These are phyloP conservation scores for Cerastoderma edule DNA, from an alignment of 2,888 invertebrate genomes.

Conservation along the genomic window DNA sequence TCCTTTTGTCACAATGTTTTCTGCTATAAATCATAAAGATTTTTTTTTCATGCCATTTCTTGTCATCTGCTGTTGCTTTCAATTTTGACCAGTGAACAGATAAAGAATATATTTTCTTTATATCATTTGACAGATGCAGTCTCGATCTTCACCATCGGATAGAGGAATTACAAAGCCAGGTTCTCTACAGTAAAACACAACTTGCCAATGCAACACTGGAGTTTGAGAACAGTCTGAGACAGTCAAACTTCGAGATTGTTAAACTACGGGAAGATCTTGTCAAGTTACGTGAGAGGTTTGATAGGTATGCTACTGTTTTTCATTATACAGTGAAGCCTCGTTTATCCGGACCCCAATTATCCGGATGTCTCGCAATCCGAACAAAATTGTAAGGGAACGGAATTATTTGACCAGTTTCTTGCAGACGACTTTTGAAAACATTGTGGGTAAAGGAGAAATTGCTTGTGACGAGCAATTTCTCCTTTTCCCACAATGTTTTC, in stretches of 20 bases:
- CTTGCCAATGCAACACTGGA: constrained; percentile 94
- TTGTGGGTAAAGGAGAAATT: background rate
- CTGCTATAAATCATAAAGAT: too few species aligned
- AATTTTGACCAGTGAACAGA: background rate
- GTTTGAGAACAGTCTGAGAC: constrained; percentile 87
- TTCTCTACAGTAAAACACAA: constrained; percentile 92
- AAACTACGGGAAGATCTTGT: constrained; percentile 91
- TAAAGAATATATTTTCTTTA: background rate
- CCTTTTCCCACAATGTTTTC: background rate
- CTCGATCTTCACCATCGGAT: constrained; percentile 93
- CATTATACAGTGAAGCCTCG: background rate
- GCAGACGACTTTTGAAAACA: too few species aligned
- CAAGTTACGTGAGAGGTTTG: constrained; percentile 97
- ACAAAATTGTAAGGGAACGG: too few species aligned
- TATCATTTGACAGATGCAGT: constrained; percentile 61
- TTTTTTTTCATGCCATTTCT: background rate
- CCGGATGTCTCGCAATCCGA: too few species aligned
- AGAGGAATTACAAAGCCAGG: constrained; percentile 92
- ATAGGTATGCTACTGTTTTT: constrained; percentile 86
- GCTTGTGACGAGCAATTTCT: constrained; percentile 10
- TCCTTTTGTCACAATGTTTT: too few species aligned
- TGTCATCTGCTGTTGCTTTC: background rate
- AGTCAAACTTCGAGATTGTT: constrained; percentile 90
- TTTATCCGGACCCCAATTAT: too few species aligned
- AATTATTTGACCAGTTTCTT: too few species aligned